Conservation (phyloP, 2,797 vertebrate genomes). For the Pempheris klunzingeri region DNA sequence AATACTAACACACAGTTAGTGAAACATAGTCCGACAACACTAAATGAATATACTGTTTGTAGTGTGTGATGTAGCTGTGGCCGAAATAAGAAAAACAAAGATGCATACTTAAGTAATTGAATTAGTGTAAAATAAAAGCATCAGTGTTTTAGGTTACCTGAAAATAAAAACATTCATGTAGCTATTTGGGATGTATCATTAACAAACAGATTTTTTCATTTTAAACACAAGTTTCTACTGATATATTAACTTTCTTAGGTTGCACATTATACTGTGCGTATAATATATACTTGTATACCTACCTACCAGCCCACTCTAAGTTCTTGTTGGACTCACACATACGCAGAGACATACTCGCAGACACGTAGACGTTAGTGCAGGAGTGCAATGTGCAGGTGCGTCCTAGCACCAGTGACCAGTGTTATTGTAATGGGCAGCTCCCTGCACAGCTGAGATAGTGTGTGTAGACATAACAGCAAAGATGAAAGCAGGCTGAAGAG, state of each 20-base stretch:
- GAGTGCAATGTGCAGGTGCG: slow-evolving; percentile 40
- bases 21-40: background rate
- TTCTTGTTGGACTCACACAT: background rate
- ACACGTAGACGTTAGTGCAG: slow-evolving; percentile 18
- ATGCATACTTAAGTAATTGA: background rate
- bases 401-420: slow-evolving; percentile 34
- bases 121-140: background rate
- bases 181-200: background rate
- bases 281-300: background rate
- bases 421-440: slow-evolving; percentile 63
- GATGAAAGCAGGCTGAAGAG: slow-evolving; percentile 65
- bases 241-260: background rate
- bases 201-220: background rate
- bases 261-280: background rate
- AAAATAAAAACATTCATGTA: background rate
- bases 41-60: background rate
- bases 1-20: background rate
- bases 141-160: background rate
- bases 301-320: background rate
- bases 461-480: slow-evolving; percentile 70
- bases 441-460: slow-evolving; percentile 59
- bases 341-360: background rate
- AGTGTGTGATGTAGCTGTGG: background rate
- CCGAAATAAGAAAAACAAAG: background rate
- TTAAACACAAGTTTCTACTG: background rate